phyloP scores from a whole-genome alignment of 2,888 invertebrate species.

The Dioctria linearis region DNA sequence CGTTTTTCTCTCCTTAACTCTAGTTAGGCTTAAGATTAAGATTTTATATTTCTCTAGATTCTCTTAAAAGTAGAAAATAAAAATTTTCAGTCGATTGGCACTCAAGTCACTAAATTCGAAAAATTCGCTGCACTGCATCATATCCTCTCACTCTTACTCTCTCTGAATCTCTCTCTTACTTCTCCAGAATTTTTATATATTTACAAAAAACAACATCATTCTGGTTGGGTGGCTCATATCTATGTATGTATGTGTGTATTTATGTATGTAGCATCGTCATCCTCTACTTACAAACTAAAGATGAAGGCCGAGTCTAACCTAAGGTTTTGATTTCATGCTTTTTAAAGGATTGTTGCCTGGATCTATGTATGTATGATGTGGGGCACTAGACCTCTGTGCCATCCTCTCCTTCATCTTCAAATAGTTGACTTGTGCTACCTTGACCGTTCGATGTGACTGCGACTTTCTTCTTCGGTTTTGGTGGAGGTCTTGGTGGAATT shows the following conservation, averaged over 20 bases:
- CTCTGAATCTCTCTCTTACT: slow-evolving; percentile 34
- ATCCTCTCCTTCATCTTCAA: slow-evolving; percentile 91
- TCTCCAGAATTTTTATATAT: slow-evolving; percentile 12
- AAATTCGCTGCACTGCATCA: slow-evolving; percentile 55
- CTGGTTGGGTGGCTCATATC: background rate
- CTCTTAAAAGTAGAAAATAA: slow-evolving; percentile 47
- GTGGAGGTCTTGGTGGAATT: slow-evolving; percentile 87
- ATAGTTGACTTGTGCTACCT: slow-evolving; percentile 79
- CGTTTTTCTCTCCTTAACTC: slow-evolving; percentile 4
- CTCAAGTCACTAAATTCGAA: slow-evolving; percentile 68
- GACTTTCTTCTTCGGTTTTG: slow-evolving; percentile 85
- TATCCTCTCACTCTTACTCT: slow-evolving; percentile 48
- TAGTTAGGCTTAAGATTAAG: slow-evolving; percentile 31
- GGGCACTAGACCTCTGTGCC: slow-evolving; percentile 85
- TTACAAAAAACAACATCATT: slow-evolving; percentile 12
- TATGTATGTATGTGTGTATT: background rate
- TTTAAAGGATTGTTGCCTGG: background rate
- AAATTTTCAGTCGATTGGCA: slow-evolving; percentile 70
- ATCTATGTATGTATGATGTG: no score
- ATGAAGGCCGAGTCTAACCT: slow-evolving; percentile 32
- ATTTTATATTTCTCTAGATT: slow-evolving; percentile 24
- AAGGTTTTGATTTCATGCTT: slow-evolving; percentile 22
- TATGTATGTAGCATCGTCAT: background rate
- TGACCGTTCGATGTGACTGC: slow-evolving; percentile 72
- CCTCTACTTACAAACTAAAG: slow-evolving; percentile 34